Conservation (phyloP, 2,797 vertebrate genomes). For the Lepidocolaptes lacrymiger region DNA sequence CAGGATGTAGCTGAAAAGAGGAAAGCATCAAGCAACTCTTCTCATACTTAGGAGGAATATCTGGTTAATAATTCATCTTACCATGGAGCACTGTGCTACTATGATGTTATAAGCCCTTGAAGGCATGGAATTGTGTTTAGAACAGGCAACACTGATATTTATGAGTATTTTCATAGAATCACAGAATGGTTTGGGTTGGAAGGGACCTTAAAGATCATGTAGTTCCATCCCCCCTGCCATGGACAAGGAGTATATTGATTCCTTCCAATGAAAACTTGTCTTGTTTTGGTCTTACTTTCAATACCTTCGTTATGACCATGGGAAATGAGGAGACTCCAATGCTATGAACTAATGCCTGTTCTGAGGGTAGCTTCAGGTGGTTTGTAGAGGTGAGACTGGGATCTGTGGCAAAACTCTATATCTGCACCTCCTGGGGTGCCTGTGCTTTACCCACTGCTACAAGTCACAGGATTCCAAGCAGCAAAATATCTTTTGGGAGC, state of each 20-base stretch:
- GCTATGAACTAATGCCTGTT: neutral
- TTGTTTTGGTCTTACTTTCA: neutral
- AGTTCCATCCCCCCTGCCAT: fast-evolving
- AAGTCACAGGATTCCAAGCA: neutral
- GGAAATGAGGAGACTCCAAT: neutral
- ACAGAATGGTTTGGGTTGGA: neutral
- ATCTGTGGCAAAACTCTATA: neutral
- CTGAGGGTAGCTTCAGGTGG: neutral
- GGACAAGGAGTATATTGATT: neutral
- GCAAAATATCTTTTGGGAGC: neutral
- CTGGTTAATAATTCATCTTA: neutral
- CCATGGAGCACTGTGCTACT: neutral
- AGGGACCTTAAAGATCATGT: neutral
- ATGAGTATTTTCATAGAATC: neutral
- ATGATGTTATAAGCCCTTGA: neutral
- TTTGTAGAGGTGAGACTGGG: neutral
- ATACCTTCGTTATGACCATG: neutral
- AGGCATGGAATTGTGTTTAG: neutral
- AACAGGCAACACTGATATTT: neutral
- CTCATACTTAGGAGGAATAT: neutral
- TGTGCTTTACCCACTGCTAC: neutral
- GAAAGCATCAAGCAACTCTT: neutral
- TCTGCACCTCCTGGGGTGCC: neutral
- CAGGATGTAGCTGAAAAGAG: neutral
- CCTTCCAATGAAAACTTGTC: neutral